Conservation (phyloP, 92 coral and sea anemone genomes). For the Galaxea fascicularis region DNA sequence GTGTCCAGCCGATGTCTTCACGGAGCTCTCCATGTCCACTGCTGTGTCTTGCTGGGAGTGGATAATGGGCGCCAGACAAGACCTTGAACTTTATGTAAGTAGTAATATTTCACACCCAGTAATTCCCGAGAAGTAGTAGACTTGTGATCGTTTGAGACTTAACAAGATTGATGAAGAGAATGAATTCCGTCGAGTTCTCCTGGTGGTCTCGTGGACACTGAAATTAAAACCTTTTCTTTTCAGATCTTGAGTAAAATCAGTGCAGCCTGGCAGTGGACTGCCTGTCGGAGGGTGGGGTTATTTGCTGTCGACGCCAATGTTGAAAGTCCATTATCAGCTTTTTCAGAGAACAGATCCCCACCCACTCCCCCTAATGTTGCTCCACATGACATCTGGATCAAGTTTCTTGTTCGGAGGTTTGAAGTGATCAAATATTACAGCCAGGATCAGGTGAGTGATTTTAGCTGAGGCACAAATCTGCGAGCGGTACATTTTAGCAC, state of each 20-base stretch:
- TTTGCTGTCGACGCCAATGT: slow-evolving; percentile 76
- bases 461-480: neutral
- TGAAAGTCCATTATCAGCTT: slow-evolving; percentile 90
- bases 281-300: slow-evolving; percentile 87
- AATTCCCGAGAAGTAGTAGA: too few species aligned
- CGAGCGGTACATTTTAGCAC: too few species aligned
- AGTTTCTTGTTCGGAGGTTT: slow-evolving; percentile 91
- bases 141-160: too few species aligned
- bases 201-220: neutral
- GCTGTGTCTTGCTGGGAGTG: slow-evolving; percentile 99
- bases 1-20: slow-evolving; percentile 94
- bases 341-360: slow-evolving; percentile 83
- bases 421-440: slow-evolving; percentile 96
- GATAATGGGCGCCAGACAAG: slow-evolving; percentile 95
- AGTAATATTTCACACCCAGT: too few species aligned
- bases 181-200: too few species aligned
- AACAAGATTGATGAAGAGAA: too few species aligned
- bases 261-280: slow-evolving; percentile 99
- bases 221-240: neutral
- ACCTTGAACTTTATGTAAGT: slow-evolving; percentile 88
- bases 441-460: slow-evolving; percentile 76
- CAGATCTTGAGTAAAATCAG: slow-evolving; percentile 92
- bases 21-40: slow-evolving; percentile 85
- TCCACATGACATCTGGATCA: slow-evolving; percentile 98
- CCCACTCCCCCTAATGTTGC: slow-evolving; percentile 90